These are phyloP conservation scores for Urocolius indicus DNA, from an alignment of 2,113 vertebrate species.

Conservation along the genomic window DNA sequence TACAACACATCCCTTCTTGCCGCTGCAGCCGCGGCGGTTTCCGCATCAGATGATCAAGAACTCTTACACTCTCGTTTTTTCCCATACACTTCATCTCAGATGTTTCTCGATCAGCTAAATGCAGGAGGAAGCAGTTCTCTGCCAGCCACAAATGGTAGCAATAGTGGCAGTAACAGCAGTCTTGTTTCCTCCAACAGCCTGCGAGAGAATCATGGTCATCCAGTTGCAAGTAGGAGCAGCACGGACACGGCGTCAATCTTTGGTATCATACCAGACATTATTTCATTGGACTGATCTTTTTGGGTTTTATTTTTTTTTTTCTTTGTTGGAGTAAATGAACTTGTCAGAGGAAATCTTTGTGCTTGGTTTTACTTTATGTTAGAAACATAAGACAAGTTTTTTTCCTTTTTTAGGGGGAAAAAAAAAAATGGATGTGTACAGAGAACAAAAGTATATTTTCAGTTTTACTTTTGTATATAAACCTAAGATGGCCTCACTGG, in stretches of 20 bases:
- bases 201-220: conserved; percentile 85
- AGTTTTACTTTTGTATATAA: conserved; percentile 99
- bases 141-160: conserved; percentile 86
- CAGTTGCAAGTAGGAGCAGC: conserved; percentile 77
- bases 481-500: conserved; percentile 91
- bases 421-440: conserved; percentile 88
- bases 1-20: conserved; percentile 94
- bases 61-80: conserved; percentile 93
- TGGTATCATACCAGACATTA: conserved; percentile 95
- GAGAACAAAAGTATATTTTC: conserved; percentile 99
- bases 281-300: conserved; percentile 91
- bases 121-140: conserved; percentile 82
- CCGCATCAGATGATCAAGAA: conserved; percentile 93
- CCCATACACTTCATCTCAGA: conserved; percentile 92
- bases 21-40: conserved; percentile 91
- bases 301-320: not conserved
- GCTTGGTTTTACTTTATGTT: conserved; percentile 77
- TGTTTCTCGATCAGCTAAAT: conserved; percentile 93
- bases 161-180: conserved; percentile 91
- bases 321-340: conserved; percentile 19
- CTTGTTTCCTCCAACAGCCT: conserved; percentile 92
- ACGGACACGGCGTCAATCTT: conserved; percentile 90
- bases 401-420: conserved; percentile 74
- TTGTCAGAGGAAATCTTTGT: conserved; percentile 70
- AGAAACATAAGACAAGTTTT: conserved; percentile 72